A percentile compares a stretch with the other conserved stretches of the same genome.
These are phyloP conservation scores for Gorsachius magnificus DNA, from an alignment of 2,797 vertebrate genomes.

Conservation along the genomic window DNA sequence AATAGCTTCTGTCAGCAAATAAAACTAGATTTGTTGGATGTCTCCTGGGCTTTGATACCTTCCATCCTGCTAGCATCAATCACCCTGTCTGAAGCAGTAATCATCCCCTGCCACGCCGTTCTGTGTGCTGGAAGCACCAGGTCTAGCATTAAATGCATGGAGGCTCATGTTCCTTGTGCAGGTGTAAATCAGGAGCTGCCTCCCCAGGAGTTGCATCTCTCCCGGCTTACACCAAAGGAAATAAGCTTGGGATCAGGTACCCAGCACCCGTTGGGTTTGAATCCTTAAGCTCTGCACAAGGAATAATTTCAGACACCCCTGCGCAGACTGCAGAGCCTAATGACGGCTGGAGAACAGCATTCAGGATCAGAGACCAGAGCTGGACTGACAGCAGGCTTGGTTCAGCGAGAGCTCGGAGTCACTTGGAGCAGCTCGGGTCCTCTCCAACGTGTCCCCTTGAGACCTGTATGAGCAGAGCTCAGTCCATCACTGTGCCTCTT, in stretches of 20 bases:
- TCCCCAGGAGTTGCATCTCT: neutral
- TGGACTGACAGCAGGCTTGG: neutral
- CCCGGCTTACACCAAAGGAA: neutral
- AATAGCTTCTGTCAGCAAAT: slow-evolving; percentile 55
- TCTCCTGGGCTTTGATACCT: neutral
- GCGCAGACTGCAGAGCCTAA: neutral
- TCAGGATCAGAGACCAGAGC: neutral
- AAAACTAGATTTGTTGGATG: slow-evolving; percentile 19
- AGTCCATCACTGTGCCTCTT: neutral
- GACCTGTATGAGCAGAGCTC: neutral
- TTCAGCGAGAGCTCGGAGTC: neutral
- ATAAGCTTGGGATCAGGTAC: neutral
- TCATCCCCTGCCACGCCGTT: slow-evolving; percentile 14
- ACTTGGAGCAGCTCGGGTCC: neutral
- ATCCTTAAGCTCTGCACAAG: neutral
- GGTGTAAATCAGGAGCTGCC: neutral
- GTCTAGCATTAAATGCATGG: neutral
- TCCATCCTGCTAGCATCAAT: slow-evolving; percentile 44
- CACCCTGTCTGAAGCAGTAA: slow-evolving; percentile 28
- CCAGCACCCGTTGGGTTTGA: neutral
- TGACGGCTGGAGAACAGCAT: neutral
- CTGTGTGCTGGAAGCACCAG: neutral
- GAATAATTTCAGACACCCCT: neutral
- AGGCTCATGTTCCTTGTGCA: neutral
- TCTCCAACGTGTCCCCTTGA: neutral